phyloP scores from a whole-genome alignment of 2,888 invertebrate genomes.

The Drosophila prostipennis region DNA sequence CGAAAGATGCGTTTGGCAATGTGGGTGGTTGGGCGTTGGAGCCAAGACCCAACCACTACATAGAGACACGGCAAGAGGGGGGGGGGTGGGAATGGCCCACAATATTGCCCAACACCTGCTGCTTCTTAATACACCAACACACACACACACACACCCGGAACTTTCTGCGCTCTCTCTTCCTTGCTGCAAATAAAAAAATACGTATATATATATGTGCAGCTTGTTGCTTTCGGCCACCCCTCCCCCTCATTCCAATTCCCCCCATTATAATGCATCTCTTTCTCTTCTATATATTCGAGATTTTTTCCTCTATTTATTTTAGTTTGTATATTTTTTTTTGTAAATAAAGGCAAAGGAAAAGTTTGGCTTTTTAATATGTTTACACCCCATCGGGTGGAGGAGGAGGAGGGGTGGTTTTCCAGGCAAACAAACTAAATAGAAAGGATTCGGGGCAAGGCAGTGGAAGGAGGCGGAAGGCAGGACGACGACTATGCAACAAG shows the following conservation, averaged over 20 bases:
- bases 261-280: constrained; percentile 31
- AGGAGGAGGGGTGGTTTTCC: constrained; percentile 6
- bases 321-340: constrained; percentile 15
- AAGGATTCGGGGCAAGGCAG: neutral
- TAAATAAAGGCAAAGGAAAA: constrained; percentile 49
- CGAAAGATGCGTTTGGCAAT: constrained; percentile 75
- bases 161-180: constrained; percentile 37
- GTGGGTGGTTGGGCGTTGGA: constrained; percentile 27
- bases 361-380: constrained; percentile 48
- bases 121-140: constrained; percentile 56
- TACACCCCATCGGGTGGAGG: constrained; percentile 25
- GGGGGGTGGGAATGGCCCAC: constrained; percentile 52
- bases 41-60: constrained; percentile 39
- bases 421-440: constrained; percentile 31
- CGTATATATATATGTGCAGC: constrained; percentile 22
- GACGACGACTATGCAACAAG: constrained; percentile 32
- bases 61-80: constrained; percentile 33
- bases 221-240: constrained; percentile 46
- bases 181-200: constrained; percentile 1
- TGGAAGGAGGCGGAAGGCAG: neutral
- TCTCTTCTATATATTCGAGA: constrained; percentile 37
- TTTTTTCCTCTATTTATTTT: constrained; percentile 40
- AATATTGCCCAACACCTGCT: constrained; percentile 75
- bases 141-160: constrained; percentile 28
- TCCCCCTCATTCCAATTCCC: neutral